Evolutionary conservation across 2,113 vertebrate species (phyloP), one percentile per base, ranked within the genome.

Genomic region (Gopherus flavomarginatus): DNA sequence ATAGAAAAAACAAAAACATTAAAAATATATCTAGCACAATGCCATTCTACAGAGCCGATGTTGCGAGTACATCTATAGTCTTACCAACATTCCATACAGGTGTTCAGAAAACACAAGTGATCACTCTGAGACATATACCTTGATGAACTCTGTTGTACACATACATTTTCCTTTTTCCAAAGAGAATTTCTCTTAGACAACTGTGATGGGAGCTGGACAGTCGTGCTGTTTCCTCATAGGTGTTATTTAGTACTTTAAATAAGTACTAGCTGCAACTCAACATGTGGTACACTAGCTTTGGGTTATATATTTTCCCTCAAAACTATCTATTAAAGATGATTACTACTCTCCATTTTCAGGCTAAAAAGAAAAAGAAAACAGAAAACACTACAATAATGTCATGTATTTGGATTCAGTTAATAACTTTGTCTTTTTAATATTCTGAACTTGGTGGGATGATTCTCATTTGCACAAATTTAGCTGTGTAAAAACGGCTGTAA

Each of bases 141-240:
- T 16, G 42, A 86, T 91, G 78, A 95, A 75, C 90, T 94, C 75
- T 44, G 59, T 85, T 82, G 14, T 38, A 91, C 92, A 96, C 86
- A 86, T 13, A 57, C 50, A 62, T 95, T 78, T 44, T 75, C 17
- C 13, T 92, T 93, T 89, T 95, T 88, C 85, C 13, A 35, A 92
- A 92, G 85, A 80, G 85, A 35, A 17, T 49, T 83, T 89, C n/a
- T 89, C 42, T 6, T n/a, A 49, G 24, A 92, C 93, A 95, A 94
- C 92, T 89, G 78, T 96, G 88, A 97, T 90, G 88, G 95, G 85
- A 95, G 86, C 78, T 97, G 94, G 79, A 96, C 88, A 95, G 87
- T 93, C 83, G 80, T 79, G 53, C 49, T 89, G 87, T 92, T 97
- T 97, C 92, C 86, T 17, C 56, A 86, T 95, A 97, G 97, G 96